Evolutionary conservation across 2,888 invertebrate genomes (phyloP).

Genomic region (Charanyca ferruginea): DNA sequence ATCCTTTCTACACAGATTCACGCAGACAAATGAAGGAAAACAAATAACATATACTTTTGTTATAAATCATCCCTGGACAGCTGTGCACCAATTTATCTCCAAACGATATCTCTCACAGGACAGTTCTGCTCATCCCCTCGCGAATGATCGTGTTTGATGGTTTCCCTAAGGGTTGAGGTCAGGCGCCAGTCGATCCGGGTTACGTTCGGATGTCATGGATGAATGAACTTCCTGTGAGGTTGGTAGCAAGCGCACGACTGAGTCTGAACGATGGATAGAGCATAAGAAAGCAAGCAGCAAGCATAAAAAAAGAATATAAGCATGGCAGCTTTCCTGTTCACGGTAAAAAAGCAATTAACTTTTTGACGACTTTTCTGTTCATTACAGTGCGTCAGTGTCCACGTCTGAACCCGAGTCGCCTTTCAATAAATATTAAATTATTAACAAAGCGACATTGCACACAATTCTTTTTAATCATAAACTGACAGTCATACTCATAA

Average conservation of each 20-base stretch:
- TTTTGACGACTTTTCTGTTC: not conserved
- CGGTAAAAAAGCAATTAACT: not conserved
- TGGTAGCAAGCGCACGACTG: constrained; percentile 32
- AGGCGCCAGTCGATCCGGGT: constrained; percentile 29
- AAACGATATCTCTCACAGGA: constrained; percentile 39
- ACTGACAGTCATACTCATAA: not conserved
- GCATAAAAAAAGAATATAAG: not conserved
- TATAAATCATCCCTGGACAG: constrained; percentile 50
- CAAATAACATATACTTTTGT: constrained; percentile 25
- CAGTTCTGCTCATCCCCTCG: constrained; percentile 39
- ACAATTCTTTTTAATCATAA: not conserved
- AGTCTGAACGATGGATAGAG: constrained; percentile 11
- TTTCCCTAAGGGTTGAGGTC: constrained; percentile 42
- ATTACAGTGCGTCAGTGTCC: not conserved
- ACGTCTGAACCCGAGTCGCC: not conserved
- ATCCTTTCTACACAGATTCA: not conserved
- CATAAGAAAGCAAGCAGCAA: no score
- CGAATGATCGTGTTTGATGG: constrained; percentile 48
- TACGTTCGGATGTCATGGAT: constrained; percentile 27
- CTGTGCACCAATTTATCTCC: constrained; percentile 45
- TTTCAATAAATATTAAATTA: constrained; percentile 16
- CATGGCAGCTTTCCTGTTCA: not conserved
- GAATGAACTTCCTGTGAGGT: constrained; percentile 36
- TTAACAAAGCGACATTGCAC: not conserved
- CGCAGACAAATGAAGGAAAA: constrained; percentile 13